Evolutionary conservation across 2,888 invertebrate species (phyloP).

Genomic region (Cephus sareptanus): DNA sequence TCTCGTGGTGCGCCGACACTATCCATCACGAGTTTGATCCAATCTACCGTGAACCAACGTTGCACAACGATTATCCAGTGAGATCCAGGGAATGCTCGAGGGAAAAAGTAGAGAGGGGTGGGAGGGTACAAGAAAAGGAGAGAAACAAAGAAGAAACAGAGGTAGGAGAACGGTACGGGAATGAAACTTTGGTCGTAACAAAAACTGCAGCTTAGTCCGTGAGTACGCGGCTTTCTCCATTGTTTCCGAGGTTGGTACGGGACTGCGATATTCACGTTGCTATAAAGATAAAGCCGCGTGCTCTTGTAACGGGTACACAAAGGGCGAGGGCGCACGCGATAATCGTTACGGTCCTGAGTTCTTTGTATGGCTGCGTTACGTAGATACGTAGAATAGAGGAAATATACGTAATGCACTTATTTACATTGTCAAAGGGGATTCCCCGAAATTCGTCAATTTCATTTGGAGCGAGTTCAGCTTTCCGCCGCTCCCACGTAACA

Average conservation of each 20-base stretch:
- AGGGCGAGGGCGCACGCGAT: not conserved
- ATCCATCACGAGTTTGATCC: constrained; percentile 4
- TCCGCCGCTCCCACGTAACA: not conserved
- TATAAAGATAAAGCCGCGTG: constrained; percentile 35
- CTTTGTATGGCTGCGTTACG: not conserved
- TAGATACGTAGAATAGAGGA: not conserved
- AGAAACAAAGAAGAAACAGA: not conserved
- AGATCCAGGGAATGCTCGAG: not conserved
- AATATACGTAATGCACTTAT: not conserved
- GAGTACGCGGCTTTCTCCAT: constrained; percentile 26
- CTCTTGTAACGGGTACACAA: not conserved
- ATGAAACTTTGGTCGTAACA: not conserved
- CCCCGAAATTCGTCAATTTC: not conserved
- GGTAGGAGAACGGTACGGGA: not conserved
- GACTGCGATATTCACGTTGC: constrained; percentile 25
- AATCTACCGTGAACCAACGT: constrained; percentile 7
- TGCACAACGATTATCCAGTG: constrained; percentile 6
- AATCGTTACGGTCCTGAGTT: not conserved
- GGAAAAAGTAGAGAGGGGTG: not conserved
- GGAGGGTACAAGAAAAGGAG: not conserved
- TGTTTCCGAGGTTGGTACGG: constrained; percentile 19
- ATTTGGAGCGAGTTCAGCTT: not conserved
- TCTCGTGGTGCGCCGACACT: not conserved
- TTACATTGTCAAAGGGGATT: not conserved
- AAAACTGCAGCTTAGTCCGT: not conserved